A percentile compares a stretch with the other conserved stretches of the same genome.
phyloP scores from a whole-genome alignment of 1,140 invertebrate species.

The Meteorus sp. region DNA sequence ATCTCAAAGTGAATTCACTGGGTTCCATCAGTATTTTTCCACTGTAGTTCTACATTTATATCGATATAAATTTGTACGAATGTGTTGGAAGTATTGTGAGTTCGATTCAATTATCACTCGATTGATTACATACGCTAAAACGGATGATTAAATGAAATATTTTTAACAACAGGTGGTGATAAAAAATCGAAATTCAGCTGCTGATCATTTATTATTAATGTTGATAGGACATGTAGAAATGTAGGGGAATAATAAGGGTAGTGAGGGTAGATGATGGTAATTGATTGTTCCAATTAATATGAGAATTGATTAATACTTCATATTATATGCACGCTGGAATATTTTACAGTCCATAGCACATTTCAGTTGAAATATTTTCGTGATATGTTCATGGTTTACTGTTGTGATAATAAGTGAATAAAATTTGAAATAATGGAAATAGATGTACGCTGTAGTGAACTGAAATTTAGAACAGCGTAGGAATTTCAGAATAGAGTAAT shows the following conservation, averaged over 20 bases:
- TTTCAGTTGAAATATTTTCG: too few relatives aligned
- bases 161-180: conserved; percentile 20
- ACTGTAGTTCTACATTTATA: too few relatives aligned
- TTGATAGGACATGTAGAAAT: background rate
- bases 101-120: conserved; percentile 12
- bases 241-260: background rate
- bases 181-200: background rate
- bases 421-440: too few relatives aligned
- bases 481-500: too few relatives aligned
- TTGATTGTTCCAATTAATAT: background rate
- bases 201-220: background rate
- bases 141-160: background rate
- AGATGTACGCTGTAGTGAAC: too few relatives aligned
- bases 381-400: too few relatives aligned
- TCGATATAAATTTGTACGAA: background rate
- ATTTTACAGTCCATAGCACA: too few relatives aligned
- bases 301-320: background rate
- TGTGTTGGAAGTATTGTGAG: background rate
- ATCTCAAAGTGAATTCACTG: conserved; percentile 11
- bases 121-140: background rate
- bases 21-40: background rate
- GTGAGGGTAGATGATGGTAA: background rate
- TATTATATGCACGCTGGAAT: too few relatives aligned
- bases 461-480: too few relatives aligned
- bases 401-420: too few relatives aligned